Base-by-base conservation (phyloP, 2,797 vertebrate species). In the Iguana delicatissima region DNA sequence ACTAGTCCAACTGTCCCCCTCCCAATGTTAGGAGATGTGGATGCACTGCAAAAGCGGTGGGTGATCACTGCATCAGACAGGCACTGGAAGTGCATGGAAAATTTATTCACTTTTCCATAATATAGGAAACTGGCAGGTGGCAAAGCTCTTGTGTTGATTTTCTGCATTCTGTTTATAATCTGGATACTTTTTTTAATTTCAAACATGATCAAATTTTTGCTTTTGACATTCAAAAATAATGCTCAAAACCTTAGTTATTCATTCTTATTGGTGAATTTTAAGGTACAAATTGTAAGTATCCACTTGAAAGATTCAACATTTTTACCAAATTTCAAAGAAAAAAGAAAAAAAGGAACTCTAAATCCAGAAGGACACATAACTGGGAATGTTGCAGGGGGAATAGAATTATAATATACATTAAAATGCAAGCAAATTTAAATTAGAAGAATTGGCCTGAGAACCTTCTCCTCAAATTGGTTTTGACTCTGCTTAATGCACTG, bases 401-500 rank as follows among this genome's bases (percentile, higher is more conserved):
- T 77, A 32, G 16, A 69, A 69, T 57, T 57, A 13, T 24, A 62
- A 64, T 55, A 76, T 76, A 32, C 52, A 83, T 76, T 67, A 67
- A 46, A 82, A 81, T 62, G 46, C 57, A 64, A 83, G 59, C 24
- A 67, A 77, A 13, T 55, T 38, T 38, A 35, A 77, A 84, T 91
- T 81, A 81, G 42, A 76, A 83, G 26, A 87, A 76, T 64, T 67
- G 72, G 29, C 42, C 52, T 76, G 57, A 83, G 59, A 77, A 22
- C 16, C 42, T 87, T 83, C 64, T n/a, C 72, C 57, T 87, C 85
- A 74, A 18, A n/a, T 89, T 83, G 67, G 55, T 76, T 81, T 82
- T 64, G 79, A 81, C 1, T 52, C 52, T 84, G 32, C 13, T 38
- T 90, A 59, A 83, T 76, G 72, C 35, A 52, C 42, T 87, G 85